phyloP scores from a whole-genome alignment of 2,888 invertebrate genomes.

The Epiperipatus broadwayi region DNA sequence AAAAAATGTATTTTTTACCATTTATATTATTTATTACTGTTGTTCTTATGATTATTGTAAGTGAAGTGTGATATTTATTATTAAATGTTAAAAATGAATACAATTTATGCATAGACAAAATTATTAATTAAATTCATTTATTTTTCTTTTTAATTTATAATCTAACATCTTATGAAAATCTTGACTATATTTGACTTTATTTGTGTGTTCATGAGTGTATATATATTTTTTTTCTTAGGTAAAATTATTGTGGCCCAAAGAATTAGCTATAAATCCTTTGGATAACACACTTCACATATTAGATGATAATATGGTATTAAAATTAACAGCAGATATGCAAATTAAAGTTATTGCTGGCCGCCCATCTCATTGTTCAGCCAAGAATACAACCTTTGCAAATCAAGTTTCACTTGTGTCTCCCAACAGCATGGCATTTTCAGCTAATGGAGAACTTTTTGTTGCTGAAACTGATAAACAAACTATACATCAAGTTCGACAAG shows the following conservation, averaged over 20 bases:
- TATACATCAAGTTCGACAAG: constrained; percentile 70
- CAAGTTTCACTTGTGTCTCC: constrained; percentile 75
- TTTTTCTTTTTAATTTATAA: too few species aligned
- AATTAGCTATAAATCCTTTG: constrained; percentile 73
- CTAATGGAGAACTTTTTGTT: constrained; percentile 73
- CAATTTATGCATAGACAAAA: too few species aligned
- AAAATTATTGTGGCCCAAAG: constrained; percentile 94
- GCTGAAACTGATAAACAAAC: constrained; percentile 79
- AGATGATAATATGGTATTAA: constrained; percentile 77
- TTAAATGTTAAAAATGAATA: too few species aligned
- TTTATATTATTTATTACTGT: too few species aligned
- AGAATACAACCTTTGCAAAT: constrained; percentile 51
- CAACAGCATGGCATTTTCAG: constrained; percentile 68
- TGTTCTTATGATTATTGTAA: too few species aligned
- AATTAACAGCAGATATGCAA: constrained; percentile 64
- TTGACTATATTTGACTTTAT: too few species aligned
- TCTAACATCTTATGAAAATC: too few species aligned
- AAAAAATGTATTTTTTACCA: too few species aligned
- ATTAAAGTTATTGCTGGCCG: constrained; percentile 83
- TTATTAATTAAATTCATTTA: too few species aligned
- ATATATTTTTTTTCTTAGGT: constrained; percentile 35
- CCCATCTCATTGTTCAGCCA: constrained; percentile 68
- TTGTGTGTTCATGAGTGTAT: too few species aligned
- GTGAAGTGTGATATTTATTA: too few species aligned
- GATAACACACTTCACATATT: constrained; percentile 88